These are phyloP conservation scores for Dexiosoma caninum DNA, from an alignment of 2,888 invertebrate genomes.

Conservation along the genomic window DNA sequence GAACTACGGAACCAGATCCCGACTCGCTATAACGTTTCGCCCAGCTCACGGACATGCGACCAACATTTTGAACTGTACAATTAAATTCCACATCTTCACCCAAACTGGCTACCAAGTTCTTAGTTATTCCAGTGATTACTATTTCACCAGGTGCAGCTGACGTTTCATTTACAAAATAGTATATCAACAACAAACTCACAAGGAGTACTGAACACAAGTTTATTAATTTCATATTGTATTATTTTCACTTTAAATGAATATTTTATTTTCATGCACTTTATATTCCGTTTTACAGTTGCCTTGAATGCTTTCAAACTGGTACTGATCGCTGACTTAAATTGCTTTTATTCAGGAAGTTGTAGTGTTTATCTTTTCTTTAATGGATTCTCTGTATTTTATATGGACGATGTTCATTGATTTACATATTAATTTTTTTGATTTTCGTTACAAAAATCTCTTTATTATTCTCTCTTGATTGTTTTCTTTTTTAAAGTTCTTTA, in stretches of 20 bases:
- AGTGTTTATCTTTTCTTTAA: slow-evolving; percentile 31
- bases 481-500: neutral
- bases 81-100: slow-evolving; percentile 75
- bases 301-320: slow-evolving; percentile 60
- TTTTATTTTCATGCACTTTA: neutral
- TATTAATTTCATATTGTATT: slow-evolving; percentile 27
- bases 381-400: slow-evolving; percentile 29
- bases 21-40: slow-evolving; percentile 71
- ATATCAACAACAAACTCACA: neutral
- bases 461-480: neutral
- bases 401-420: slow-evolving; percentile 35
- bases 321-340: slow-evolving; percentile 60
- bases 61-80: slow-evolving; percentile 76
- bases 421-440: slow-evolving; percentile 30
- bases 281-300: slow-evolving; percentile 32
- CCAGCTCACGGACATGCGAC: slow-evolving; percentile 74
- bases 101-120: slow-evolving; percentile 73
- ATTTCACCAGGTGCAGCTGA: slow-evolving; percentile 64
- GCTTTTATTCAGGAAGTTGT: slow-evolving; percentile 22
- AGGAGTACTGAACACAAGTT: slow-evolving; percentile 20
- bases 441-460: slow-evolving; percentile 16
- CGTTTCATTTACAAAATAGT: neutral
- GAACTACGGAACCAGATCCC: slow-evolving; percentile 71
- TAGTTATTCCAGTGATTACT: slow-evolving; percentile 72
- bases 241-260: neutral